Base-by-base conservation (phyloP, 1,140 invertebrate genomes). In the Spodoptera litura region DNA sequence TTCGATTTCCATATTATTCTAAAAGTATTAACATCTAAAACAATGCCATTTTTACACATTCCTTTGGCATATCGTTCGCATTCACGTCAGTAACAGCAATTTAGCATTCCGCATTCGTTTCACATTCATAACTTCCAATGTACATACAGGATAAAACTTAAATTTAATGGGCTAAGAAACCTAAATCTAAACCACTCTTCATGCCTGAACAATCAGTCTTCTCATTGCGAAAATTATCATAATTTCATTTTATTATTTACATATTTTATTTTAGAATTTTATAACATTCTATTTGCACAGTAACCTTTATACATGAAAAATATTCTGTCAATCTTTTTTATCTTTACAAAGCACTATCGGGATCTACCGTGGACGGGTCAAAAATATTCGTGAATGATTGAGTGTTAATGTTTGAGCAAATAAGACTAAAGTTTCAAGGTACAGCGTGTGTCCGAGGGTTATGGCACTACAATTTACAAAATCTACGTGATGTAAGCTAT, bases 121-220 rank as follows among this genome's bases (percentile, higher is more conserved):
- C 70, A n/a, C 74, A 79, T 80, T 53, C 78, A 81, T 61, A 75
- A 80, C 80, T 66, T 53, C 74, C 61, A 77, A 87, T 84, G 79
- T 86, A 85, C 83, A 88, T 86, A 89, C 84, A 90, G 75, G 78
- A 75, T 89, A 87, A 89, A 90, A 89, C 86, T 88, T 88, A 89
- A 90, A 88, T 85, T 89, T 87, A 91, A 78, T 87, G 81, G 85
- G 85, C 85, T 88, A 86, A 86, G 79, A 82, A 93, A 89, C 81
- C 87, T 91, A 91, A 89, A 88, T 78, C 90, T 91, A 92, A 81
- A 91, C 83, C 91, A 89, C 87, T 85, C 81, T 88, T 88, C 90
- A 92, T 86, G 88, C 90, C 84, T 87, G 88, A 91, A 93, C 92
- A 89, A 91, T 94, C 92, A 94, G 92, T 94, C 92, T 94, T 94